Conservation (phyloP, 2,888 invertebrate genomes). For the Diadromus collaris region DNA sequence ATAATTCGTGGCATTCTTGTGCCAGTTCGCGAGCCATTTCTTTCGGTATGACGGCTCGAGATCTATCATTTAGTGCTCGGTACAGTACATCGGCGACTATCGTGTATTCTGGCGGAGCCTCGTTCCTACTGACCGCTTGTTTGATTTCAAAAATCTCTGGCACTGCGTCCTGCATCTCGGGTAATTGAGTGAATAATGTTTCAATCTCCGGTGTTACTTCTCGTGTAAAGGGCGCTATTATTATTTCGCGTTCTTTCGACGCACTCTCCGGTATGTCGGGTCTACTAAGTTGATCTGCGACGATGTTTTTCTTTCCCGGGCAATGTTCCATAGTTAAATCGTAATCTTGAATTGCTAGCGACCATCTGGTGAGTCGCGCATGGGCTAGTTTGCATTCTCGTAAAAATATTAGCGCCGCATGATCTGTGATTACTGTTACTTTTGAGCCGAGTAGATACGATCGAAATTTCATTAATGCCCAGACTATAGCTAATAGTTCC, state of each 20-base stretch:
- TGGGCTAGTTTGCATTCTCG: neutral
- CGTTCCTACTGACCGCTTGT: neutral
- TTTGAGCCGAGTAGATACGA: neutral
- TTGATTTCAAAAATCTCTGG: no score
- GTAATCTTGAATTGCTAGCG: neutral
- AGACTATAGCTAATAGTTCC: slow-evolving; percentile 58
- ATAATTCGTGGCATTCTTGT: neutral
- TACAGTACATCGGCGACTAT: neutral
- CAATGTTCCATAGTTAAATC: slow-evolving; percentile 1
- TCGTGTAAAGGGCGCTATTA: neutral
- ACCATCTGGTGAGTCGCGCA: slow-evolving; percentile 15
- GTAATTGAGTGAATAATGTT: no score
- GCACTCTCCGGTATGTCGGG: neutral
- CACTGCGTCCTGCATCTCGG: no score
- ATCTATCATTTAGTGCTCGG: neutral
- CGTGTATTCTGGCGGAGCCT: neutral
- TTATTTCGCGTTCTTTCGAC: neutral
- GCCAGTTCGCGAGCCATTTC: neutral
- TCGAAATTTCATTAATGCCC: slow-evolving; percentile 21
- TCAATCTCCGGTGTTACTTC: neutral
- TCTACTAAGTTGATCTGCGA: neutral
- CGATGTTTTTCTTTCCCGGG: slow-evolving; percentile 5
- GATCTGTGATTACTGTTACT: slow-evolving; percentile 57
- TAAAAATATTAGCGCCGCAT: slow-evolving; percentile 44
- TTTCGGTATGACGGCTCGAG: neutral